phyloP scores from a whole-genome alignment of 2,888 invertebrate species.

The Troglohyphantes excavatus region DNA sequence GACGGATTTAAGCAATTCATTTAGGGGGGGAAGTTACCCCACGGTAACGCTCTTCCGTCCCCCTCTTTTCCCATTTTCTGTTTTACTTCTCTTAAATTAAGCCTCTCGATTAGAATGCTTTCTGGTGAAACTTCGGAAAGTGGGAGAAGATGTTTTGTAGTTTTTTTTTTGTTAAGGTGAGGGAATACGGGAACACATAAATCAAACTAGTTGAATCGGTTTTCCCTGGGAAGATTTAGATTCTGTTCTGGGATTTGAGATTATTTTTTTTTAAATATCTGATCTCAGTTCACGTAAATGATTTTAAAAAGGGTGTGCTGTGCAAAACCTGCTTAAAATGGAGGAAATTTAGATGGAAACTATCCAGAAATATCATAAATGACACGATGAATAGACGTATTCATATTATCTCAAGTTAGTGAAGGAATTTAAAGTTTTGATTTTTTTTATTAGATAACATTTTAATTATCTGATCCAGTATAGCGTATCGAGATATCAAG shows the following conservation, averaged over 20 bases:
- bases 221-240: slow-evolving; percentile 18
- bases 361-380: too few species aligned
- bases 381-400: too few species aligned
- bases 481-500: too few species aligned
- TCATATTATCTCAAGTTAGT: too few species aligned
- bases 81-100: slow-evolving; percentile 48
- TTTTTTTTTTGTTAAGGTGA: slow-evolving; percentile 18
- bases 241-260: background rate
- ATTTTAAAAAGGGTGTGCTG: background rate
- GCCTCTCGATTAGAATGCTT: slow-evolving; percentile 61
- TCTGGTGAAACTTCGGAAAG: slow-evolving; percentile 29
- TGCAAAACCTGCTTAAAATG: too few species aligned
- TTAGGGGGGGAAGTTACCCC: slow-evolving; percentile 34
- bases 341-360: too few species aligned
- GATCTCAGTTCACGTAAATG: background rate
- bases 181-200: slow-evolving; percentile 15
- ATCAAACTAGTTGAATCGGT: slow-evolving; percentile 24
- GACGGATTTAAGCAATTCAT: slow-evolving; percentile 73
- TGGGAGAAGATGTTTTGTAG: background rate
- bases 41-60: background rate
- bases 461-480: too few species aligned
- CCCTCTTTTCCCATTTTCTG: slow-evolving; percentile 36
- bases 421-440: too few species aligned
- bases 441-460: too few species aligned
- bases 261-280: background rate